Evolutionary conservation across 2,888 invertebrate species (phyloP), one percentile per base, ranked within the genome.

Genomic region (Dioctria rufipes): DNA sequence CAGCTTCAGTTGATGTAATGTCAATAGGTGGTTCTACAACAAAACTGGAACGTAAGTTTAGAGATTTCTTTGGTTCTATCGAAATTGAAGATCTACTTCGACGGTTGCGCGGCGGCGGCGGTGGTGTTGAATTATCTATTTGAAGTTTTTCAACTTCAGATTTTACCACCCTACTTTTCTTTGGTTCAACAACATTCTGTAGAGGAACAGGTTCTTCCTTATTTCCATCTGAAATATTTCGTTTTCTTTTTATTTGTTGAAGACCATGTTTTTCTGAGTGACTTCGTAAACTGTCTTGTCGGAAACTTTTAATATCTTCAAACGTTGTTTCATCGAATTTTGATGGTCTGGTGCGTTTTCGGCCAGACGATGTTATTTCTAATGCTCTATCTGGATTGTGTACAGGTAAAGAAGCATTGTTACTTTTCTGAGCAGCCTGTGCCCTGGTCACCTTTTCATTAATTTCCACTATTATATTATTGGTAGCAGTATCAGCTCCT

Each of bases 251-350:
- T 9, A 58, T 25, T 37, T 25, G 49, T n/a, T 25, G 8, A 5
- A 42, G 11, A 9, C 39, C 3, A 25, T 25, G 25, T 63, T 49
- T 78, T 51, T 78, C 66, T 49, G 63, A 37, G 25, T 51, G 66
- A 71, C 46, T 4, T 49, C 65, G 51, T 1, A 46, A 37, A 5
- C 69, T 37, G n/a, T 83, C 79, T 40, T 49, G 11, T 43, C 75
- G 49, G 25, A 75, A 73, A 37, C 65, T 43, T 46, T 65, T 54
- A 66, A 78, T 63, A 42, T 84, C 84, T 42, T 83, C 92, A 85
- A 92, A 93, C 0, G 92, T 92, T 5, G 92, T 91, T 86, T 93
- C 93, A 83, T 93, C 92, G 85, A 91, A 93, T 85, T 93, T 93
- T 81, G 91, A 90, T 0, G 93, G 93, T 78, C 93, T 88, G 43